Evolutionary conservation across 2,113 vertebrate species (phyloP), one percentile per base, ranked within the genome.

Genomic region (Planiliza haematocheilus): DNA sequence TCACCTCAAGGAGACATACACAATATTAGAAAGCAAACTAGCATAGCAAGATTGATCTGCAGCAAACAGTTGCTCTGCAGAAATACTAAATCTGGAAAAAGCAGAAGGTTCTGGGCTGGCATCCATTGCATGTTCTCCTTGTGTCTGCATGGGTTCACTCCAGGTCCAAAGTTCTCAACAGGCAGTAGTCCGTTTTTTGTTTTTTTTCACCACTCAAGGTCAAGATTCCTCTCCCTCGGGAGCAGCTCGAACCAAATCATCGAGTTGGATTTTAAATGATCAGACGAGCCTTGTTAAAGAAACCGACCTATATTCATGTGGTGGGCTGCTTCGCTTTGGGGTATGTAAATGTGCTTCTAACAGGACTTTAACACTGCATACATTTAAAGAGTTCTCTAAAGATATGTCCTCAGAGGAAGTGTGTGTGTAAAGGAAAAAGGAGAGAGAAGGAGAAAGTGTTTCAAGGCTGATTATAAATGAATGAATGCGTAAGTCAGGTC

Each of bases 271-370:
- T 48, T 24, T 42, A 17, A n/a, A 70, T 18, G 50, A 74, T 72
- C 65, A 62, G 39, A 73, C 38, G 41, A 51, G 36, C 8, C 36
- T 59, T 46, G 43, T 73, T 77, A 41, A 18, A 63, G 36, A 38
- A 57, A 55, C 45, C 74, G 46, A 51, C 10, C 37, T 8, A 63
- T 71, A 57, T 80, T 62, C 49, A 53, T 75, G 69, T 3, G 21
- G 66, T 55, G 77, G 21, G 56, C n/a, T 39, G 51, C 20, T 30
- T 62, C 52, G 77, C 80, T 87, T 16, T 59, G 42, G 79, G 83
- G 43, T 45, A 85, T 79, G 79, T 68, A 75, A 77, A 84, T 86
- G 58, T 77, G 49, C 77, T 79, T 82, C 84, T 74, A 81, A 67
- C 81, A 83, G 74, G 53, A 65, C 57, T 84, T 83, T 81, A 84